Evolutionary conservation across 2,888 invertebrate species (phyloP).

Genomic region (Perithous albicinctus): DNA sequence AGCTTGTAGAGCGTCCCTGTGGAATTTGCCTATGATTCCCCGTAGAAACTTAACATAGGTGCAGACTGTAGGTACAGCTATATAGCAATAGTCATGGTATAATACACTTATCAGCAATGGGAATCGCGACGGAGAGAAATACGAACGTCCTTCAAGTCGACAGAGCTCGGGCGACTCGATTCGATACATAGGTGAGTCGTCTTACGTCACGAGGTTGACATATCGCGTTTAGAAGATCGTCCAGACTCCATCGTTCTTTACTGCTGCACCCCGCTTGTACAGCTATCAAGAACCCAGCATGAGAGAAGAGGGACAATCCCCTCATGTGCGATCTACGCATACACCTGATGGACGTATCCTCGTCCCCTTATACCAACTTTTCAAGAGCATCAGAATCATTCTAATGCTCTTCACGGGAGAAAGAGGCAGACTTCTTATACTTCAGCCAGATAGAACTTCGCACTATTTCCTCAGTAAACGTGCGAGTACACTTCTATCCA

Average conservation of each 20-base stretch:
- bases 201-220: slow-evolving; percentile 66
- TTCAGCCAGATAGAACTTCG: slow-evolving; percentile 29
- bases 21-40: slow-evolving; percentile 27
- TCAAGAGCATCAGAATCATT: slow-evolving; percentile 7
- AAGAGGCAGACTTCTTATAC: slow-evolving; percentile 52
- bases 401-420: slow-evolving; percentile 45
- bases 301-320: slow-evolving; percentile 30
- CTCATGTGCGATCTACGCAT: slow-evolving; percentile 38
- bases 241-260: slow-evolving; percentile 48
- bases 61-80: not conserved
- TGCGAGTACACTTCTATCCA: slow-evolving; percentile 6
- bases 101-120: slow-evolving; percentile 58
- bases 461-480: slow-evolving; percentile 17
- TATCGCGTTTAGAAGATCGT: slow-evolving; percentile 68
- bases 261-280: slow-evolving; percentile 39
- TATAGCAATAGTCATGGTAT: slow-evolving; percentile 6
- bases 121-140: slow-evolving; percentile 59
- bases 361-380: slow-evolving; percentile 36
- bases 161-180: slow-evolving; percentile 36
- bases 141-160: slow-evolving; percentile 60
- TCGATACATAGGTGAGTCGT: slow-evolving; percentile 69
- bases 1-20: slow-evolving; percentile 22
- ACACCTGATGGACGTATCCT: slow-evolving; percentile 46
- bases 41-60: slow-evolving; percentile 4
- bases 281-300: slow-evolving; percentile 47